These are phyloP conservation scores for Noctua comes DNA, from an alignment of 2,888 invertebrate species.

Conservation along the genomic window DNA sequence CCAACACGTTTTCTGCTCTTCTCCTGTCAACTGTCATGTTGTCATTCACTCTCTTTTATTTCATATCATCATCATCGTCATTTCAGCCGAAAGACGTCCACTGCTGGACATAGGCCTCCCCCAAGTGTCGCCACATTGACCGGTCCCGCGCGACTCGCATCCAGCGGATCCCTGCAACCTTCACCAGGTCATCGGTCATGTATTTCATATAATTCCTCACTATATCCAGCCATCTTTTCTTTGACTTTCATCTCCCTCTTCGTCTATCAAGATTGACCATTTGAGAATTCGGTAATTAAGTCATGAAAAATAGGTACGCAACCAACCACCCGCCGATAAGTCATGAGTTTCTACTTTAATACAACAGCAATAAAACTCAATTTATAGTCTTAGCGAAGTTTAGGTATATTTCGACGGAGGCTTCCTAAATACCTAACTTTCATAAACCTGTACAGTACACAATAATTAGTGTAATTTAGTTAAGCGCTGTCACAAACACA, in stretches of 20 bases:
- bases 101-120: too few relatives aligned
- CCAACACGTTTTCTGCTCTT: too few relatives aligned
- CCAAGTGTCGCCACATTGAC: too few relatives aligned
- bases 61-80: too few relatives aligned
- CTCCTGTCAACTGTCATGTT: not conserved
- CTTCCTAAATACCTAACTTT: not conserved
- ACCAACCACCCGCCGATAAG: not conserved
- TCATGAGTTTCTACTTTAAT: not conserved
- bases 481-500: constrained; percentile 16
- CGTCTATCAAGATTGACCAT: not conserved
- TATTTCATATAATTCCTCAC: not conserved
- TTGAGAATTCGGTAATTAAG: not conserved
- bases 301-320: not conserved
- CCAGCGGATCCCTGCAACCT: too few relatives aligned
- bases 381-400: not conserved
- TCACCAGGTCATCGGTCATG: too few relatives aligned
- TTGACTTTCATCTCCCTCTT: not conserved
- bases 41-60: not conserved
- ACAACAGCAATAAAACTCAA: constrained; percentile 8
- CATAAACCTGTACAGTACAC: constrained; percentile 17
- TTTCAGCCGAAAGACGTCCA: too few relatives aligned
- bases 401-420: not conserved
- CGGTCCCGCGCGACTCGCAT: too few relatives aligned
- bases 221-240: not conserved
- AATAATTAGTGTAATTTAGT: constrained; percentile 34